Conservation (phyloP, 2,888 invertebrate species). For the Saturnia japonica region DNA sequence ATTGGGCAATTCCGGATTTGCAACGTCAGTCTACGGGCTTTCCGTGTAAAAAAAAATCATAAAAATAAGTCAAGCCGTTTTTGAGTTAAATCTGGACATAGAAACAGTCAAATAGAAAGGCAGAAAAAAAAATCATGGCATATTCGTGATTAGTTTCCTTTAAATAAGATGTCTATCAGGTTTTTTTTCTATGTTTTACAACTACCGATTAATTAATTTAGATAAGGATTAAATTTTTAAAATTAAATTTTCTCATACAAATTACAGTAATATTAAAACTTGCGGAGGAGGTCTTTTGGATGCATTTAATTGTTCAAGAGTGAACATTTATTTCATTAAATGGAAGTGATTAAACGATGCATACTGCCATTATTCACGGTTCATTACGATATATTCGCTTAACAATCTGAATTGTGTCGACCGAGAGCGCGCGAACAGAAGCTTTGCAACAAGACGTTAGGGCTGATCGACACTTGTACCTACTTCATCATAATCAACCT, state of each 20-base stretch:
- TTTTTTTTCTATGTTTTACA: too few relatives aligned
- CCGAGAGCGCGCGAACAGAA: conserved; percentile 20
- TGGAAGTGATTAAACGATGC: conserved; percentile 16
- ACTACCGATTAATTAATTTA: too few relatives aligned
- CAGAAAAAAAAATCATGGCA: too few relatives aligned
- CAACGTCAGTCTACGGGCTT: too few relatives aligned
- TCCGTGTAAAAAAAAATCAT: too few relatives aligned
- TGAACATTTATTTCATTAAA: conserved; percentile 6
- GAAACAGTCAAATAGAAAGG: too few relatives aligned
- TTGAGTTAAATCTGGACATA: too few relatives aligned
- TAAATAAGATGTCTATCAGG: too few relatives aligned
- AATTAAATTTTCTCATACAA: neutral
- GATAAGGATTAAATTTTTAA: neutral
- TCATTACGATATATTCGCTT: conserved; percentile 22
- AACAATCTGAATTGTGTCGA: conserved; percentile 20
- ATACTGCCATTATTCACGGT: conserved; percentile 16
- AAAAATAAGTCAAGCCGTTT: too few relatives aligned
- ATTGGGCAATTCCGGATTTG: too few relatives aligned
- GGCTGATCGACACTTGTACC: conserved; percentile 1
- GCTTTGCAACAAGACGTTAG: conserved; percentile 8
- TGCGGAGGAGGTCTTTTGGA: neutral
- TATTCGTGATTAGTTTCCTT: too few relatives aligned
- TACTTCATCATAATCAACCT: neutral
- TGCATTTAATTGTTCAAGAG: conserved; percentile 6
- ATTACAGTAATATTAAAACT: neutral